Evolutionary conservation across 2,888 invertebrate genomes (phyloP).

Genomic region (Acronicta psi): DNA sequence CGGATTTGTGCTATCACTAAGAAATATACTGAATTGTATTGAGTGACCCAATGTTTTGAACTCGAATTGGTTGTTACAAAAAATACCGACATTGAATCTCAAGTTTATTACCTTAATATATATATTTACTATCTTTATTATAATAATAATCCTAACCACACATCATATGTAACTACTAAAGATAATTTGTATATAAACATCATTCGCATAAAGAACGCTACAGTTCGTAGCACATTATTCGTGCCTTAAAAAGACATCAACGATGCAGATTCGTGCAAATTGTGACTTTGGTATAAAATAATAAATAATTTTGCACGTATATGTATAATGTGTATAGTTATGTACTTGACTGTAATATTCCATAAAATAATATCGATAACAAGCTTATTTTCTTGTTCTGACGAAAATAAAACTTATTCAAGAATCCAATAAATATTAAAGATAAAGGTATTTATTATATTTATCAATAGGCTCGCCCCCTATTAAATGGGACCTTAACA

Average conservation of each 20-base stretch:
- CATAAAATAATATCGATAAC: not conserved
- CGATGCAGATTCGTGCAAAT: slow-evolving; percentile 41
- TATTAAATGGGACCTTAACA: too few relatives aligned
- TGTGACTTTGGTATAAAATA: not conserved
- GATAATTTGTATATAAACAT: slow-evolving; percentile 15
- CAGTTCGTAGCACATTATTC: slow-evolving; percentile 34
- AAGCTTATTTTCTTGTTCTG: not conserved
- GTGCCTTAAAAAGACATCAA: slow-evolving; percentile 69
- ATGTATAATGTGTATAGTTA: too few relatives aligned
- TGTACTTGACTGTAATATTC: not conserved
- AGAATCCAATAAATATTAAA: too few relatives aligned
- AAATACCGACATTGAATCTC: slow-evolving; percentile 11
- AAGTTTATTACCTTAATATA: slow-evolving; percentile 12
- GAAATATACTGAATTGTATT: not conserved
- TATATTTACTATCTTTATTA: too few relatives aligned
- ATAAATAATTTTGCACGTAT: not conserved
- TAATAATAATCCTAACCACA: slow-evolving; percentile 16
- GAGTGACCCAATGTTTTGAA: not conserved
- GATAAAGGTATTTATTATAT: too few relatives aligned
- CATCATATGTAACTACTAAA: slow-evolving; percentile 11
- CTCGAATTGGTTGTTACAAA: not conserved
- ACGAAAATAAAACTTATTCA: too few relatives aligned
- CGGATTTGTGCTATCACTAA: too few relatives aligned
- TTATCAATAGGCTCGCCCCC: too few relatives aligned
- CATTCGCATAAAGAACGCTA: slow-evolving; percentile 13